Conservation (phyloP, 2,797 vertebrate genomes). For the Semaprochilodus insignis region DNA sequence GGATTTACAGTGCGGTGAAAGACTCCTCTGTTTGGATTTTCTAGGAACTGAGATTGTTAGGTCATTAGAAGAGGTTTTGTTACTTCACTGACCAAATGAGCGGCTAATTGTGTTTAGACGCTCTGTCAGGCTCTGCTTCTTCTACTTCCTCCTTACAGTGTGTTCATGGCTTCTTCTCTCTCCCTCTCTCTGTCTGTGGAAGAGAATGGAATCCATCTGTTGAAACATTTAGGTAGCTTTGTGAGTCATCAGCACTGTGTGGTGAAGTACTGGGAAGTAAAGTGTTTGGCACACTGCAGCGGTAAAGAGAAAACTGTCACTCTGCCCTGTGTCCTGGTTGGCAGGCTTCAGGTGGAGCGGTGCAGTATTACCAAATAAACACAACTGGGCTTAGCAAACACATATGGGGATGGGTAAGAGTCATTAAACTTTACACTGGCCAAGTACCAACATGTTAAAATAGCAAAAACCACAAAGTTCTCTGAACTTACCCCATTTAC, state of each 20-base stretch:
- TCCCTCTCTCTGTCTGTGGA: conserved; percentile 38
- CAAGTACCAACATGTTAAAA: not conserved
- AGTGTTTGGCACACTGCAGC: conserved; percentile 41
- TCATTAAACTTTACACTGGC: conserved; percentile 15
- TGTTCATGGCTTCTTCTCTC: conserved; percentile 10
- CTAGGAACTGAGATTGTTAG: not conserved
- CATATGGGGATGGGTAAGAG: not conserved
- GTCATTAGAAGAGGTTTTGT: conserved; percentile 9
- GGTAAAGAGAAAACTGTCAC: conserved; percentile 33
- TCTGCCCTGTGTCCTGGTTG: conserved; percentile 25
- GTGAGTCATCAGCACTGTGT: conserved; percentile 43
- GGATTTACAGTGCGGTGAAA: not conserved
- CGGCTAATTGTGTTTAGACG: not conserved
- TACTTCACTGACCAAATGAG: conserved; percentile 1
- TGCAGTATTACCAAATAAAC: conserved; percentile 22
- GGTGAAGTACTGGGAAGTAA: conserved; percentile 30
- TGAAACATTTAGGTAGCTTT: conserved; percentile 76
- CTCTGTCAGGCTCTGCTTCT: conserved; percentile 19
- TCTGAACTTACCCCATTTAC: not conserved
- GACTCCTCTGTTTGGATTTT: not conserved
- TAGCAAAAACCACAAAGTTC: not conserved
- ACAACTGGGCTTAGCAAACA: conserved; percentile 23
- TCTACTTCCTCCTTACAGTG: conserved; percentile 1
- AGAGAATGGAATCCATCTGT: conserved; percentile 77
- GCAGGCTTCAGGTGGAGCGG: not conserved